Base-by-base conservation (phyloP, 30 jellyfish, hydroid and myxozoan genomes). In the Aurelia sp. region DNA sequence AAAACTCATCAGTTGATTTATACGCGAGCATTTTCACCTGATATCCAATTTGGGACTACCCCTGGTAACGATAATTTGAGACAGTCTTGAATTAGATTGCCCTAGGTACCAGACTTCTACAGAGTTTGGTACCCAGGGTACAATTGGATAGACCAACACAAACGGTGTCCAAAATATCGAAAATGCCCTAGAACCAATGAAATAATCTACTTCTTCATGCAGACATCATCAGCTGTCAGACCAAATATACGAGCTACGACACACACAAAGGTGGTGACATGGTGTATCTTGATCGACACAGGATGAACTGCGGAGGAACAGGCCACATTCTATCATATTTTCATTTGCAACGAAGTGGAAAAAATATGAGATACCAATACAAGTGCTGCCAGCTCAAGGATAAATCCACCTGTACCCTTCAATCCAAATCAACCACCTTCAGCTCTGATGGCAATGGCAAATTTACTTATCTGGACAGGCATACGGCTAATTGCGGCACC, bases 251-350 rank as follows among this genome's bases (percentile, higher is more conserved):
- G 5, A 11, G 52, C 17, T 79, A 53, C 15, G 73, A 50, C 19
- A 67, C 83, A 67, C 91, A 81, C 70, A 21, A 41, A 16, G 85
- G 76, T 66, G 91, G 91, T 6, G 68, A 81, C 31, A 67, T 81
- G 91, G 85, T 67, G 21, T 81, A 66, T 65, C 17, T 70, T 13
- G 91, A 81, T 23, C 80, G 91, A 11, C 91, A 81, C 63, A 52
- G 84, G 18, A 60, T 70, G 77, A 70, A 69, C 66, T 81, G 84
- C 31, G 89, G 81, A 10, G 81, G 89, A 16, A 3, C 64, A 30
- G 80, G 81, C 30, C 10, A 63, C 51, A 67, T 79, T 41, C 3
- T 68, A 20, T 67, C 83, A 31, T 48, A 40, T 73, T 81, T 66
- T 33, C 91, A 37, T 60, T 31, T 81, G 76, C 77, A 81, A 81